Base-by-base conservation (phyloP, 2,113 vertebrate genomes). In the Mungos mungo region DNA sequence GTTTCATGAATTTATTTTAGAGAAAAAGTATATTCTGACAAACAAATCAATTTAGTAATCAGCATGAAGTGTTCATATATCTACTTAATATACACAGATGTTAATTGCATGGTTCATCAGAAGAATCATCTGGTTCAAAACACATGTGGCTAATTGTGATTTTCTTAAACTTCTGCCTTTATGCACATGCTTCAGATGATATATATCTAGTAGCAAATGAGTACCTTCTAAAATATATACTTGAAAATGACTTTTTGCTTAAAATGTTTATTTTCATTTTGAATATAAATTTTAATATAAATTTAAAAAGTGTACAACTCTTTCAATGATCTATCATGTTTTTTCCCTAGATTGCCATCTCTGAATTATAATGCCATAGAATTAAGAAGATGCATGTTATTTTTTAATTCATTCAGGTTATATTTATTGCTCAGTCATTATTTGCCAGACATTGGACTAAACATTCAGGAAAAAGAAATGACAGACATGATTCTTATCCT, bases 11-110 rank as follows among this genome's bases (percentile, higher is more conserved):
- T 85, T 54, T 77, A 47, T 93, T 93, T 93, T 57, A 89, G 18
- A 38, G 10, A 35, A 95, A 92, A 85, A 68, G 65, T 81, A 60
- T 88, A 74, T 38, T 41, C 57, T 88, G 45, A 66, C 45, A 95
- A 87, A 81, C 57, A 82, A 60, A 96, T 31, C 52, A 92, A 82
- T 96, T 96, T 90, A 83, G 7, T 72, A 93, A 92, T 68, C 45
- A 88, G 47, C 27, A 89, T 83, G 90, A 92, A 89, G 23, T 14
- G 86, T 90, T 88, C 35, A 41, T 31, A 5, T 50, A 71, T 18
- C 19, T 82, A 89, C 23, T 95, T 89, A 95, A 66, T 66, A 82
- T 33, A 88, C 33, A 74, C 33, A 88, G 38, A 87, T 90, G 92
- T 1, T 94, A 92, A 95, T 47, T 92, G 27, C 21, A 50, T 72